Percentiles rank a stretch among this genome's conserved stretches.
Conservation (phyloP, 1,140 invertebrate species). For the Neotoxoptera formosana region DNA sequence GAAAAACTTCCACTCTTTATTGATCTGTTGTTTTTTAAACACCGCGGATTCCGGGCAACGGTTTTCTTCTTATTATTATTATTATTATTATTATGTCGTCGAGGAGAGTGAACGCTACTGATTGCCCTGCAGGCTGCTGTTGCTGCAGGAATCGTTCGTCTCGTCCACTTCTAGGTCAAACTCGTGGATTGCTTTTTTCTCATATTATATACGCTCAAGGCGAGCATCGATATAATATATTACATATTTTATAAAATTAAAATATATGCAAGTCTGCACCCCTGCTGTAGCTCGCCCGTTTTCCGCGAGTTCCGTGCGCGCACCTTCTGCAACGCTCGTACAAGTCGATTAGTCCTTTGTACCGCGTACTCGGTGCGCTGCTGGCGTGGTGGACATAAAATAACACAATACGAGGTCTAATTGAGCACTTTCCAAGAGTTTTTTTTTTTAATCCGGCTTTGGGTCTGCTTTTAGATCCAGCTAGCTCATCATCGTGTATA, state of each 20-base stretch:
- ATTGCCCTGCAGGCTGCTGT: slow-evolving; percentile 22
- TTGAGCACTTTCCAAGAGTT: no score
- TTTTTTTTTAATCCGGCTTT: not conserved
- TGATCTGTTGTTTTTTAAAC: slow-evolving; percentile 58
- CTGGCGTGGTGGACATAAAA: no score
- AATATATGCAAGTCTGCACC: not conserved
- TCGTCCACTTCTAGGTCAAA: not conserved
- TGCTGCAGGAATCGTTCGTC: not conserved
- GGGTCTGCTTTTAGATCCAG: not conserved
- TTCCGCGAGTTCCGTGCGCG: not conserved
- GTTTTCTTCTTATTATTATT: not conserved
- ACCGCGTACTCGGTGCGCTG: no score
- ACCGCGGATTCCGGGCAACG: slow-evolving; percentile 43
- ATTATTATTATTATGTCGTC: slow-evolving; percentile 53
- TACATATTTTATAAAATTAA: no score
- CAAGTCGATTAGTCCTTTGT: no score
- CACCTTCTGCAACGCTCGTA: no score
- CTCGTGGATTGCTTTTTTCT: not conserved
- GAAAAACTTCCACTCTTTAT: slow-evolving; percentile 57
- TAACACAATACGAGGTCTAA: no score
- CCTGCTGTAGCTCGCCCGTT: not conserved
- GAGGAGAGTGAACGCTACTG: slow-evolving; percentile 13
- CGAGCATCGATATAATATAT: not conserved
- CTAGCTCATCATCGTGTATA: not conserved
- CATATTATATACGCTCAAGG: not conserved